These are phyloP conservation scores for Panthera tigris DNA, from an alignment of 2,113 vertebrate species.

Conservation along the genomic window DNA sequence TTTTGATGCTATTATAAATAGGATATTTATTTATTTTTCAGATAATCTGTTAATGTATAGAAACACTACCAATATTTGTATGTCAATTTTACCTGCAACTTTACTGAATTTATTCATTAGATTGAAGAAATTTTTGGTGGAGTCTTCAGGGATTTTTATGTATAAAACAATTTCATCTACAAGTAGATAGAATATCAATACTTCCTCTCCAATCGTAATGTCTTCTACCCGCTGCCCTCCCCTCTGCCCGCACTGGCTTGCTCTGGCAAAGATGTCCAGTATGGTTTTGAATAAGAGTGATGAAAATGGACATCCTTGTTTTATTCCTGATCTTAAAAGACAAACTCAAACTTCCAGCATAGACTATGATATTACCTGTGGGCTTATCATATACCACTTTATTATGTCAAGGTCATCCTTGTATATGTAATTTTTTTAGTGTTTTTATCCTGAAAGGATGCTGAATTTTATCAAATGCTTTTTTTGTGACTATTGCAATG, in stretches of 20 bases:
- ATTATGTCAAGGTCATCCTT: background rate
- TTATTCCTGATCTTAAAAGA: background rate
- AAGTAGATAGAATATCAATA: background rate
- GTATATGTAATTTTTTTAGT: background rate
- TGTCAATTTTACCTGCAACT: background rate
- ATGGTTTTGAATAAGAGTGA: background rate
- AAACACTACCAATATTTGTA: background rate
- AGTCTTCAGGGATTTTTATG: background rate
- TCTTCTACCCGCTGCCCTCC: background rate
- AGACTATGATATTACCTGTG: background rate
- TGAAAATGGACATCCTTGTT: background rate
- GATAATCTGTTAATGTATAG: background rate
- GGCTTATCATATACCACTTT: background rate
- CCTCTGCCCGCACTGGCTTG: too few species aligned
- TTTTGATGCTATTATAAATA: background rate
- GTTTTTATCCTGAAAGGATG: background rate
- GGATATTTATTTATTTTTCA: background rate
- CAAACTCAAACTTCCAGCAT: background rate
- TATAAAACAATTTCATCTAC: background rate
- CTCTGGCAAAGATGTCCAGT: background rate
- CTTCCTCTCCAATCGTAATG: background rate
- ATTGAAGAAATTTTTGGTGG: background rate
- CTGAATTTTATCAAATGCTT: background rate
- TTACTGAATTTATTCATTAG: background rate
- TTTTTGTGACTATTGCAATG: background rate